Percentiles rank a stretch among this genome's conserved stretches.
phyloP scores from a whole-genome alignment of 2,888 invertebrate species.

The Plebejus argus region DNA sequence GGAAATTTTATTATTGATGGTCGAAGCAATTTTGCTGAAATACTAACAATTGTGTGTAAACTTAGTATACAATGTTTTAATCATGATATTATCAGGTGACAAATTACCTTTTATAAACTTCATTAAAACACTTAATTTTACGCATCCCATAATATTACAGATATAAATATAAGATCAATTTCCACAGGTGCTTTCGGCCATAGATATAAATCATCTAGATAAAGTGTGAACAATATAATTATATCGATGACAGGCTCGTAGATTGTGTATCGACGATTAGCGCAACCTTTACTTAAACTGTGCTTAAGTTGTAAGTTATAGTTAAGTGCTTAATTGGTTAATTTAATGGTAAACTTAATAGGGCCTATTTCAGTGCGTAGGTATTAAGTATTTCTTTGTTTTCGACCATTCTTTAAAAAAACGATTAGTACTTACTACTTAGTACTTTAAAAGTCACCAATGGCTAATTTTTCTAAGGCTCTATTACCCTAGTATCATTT shows the following conservation, averaged over 20 bases:
- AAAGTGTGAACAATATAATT: slow-evolving; percentile 12
- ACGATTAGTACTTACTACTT: background rate
- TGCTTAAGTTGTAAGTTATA: background rate
- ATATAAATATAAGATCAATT: background rate
- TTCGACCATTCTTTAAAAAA: background rate
- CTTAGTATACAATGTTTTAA: no score
- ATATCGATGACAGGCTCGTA: background rate
- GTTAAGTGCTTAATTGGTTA: background rate
- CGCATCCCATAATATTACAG: background rate
- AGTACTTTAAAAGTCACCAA: no score
- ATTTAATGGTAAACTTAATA: background rate
- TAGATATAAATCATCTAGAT: slow-evolving; percentile 14
- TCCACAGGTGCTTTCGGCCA: background rate
- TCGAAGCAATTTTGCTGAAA: no score
- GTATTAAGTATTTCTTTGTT: background rate
- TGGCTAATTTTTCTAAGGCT: no score
- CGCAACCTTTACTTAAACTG: slow-evolving; percentile 9
- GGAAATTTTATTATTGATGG: no score
- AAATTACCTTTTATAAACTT: background rate
- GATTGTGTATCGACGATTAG: background rate
- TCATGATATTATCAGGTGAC: background rate
- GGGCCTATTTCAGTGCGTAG: background rate
- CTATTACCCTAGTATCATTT: no score
- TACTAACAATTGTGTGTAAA: no score
- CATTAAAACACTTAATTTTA: background rate